Evolutionary conservation across 2,797 vertebrate species (phyloP).

Genomic region (Aphelocoma californica): DNA sequence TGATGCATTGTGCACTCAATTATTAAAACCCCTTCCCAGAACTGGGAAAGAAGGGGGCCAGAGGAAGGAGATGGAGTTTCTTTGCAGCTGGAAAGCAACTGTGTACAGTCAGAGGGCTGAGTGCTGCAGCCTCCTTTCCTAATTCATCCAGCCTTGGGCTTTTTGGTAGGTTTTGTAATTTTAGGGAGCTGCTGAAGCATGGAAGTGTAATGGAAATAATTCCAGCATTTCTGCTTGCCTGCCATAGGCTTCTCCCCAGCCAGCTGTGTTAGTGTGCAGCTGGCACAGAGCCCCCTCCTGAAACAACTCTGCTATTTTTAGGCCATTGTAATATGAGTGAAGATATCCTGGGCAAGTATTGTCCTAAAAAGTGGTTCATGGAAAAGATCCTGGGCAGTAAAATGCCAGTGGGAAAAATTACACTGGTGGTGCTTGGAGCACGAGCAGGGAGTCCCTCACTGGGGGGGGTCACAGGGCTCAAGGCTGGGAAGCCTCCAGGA

Average conservation of each 20-base stretch:
- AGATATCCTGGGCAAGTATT: slow-evolving; percentile 32
- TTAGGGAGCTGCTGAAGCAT: neutral
- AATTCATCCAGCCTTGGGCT: neutral
- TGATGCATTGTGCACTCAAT: neutral
- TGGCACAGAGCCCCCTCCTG: slow-evolving; percentile 12
- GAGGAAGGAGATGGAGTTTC: neutral
- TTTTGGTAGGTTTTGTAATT: neutral
- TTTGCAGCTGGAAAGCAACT: neutral
- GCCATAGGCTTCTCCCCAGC: neutral
- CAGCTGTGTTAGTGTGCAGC: slow-evolving; percentile 27
- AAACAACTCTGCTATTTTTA: slow-evolving; percentile 66
- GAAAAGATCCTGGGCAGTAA: neutral
- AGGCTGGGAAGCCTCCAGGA: neutral
- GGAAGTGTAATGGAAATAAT: neutral
- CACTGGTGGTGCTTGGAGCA: neutral
- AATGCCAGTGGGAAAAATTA: neutral
- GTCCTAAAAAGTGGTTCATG: neutral
- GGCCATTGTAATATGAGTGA: slow-evolving; percentile 30
- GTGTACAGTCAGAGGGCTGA: neutral
- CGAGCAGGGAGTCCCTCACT: neutral
- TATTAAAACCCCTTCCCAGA: neutral
- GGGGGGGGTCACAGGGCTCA: neutral
- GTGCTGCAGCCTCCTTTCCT: neutral
- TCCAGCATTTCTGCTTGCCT: neutral
- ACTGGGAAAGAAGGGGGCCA: neutral